Base-by-base conservation (phyloP, 2,888 invertebrate genomes). In the Mactromeris polynyma region DNA sequence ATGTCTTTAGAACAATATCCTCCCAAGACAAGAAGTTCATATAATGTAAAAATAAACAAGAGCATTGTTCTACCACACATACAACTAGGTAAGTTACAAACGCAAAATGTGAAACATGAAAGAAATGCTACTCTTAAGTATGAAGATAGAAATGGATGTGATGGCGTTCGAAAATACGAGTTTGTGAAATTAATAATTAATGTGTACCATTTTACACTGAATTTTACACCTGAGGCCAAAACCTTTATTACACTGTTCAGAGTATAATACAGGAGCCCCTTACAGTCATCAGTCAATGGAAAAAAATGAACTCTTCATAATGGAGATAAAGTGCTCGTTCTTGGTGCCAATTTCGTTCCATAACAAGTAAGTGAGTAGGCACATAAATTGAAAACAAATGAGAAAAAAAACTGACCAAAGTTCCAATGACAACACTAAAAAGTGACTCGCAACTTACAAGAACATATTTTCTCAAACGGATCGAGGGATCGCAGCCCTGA, bases 401-500 rank as follows among this genome's bases (percentile, higher is more conserved):
- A 33, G 73, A 73, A 36, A 58, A 2, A n/a, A 58, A 73, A 36
- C 36, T 73, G 73, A 73, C 73, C 73, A 73, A 19, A 83, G 36
- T 31, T 17, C 6, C 83, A 69, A 73, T 73, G 36, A 83, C 83
- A 83, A 83, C 83, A 83, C 19, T 26, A 36, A 73, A 58, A 73
- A 73, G 83, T 83, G 83, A 83, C 69, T 46, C 21, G 31, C 21
- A 84, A 84, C 84, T 84, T 84, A 84, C 84, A 84, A 36, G 31
- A 84, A 84, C 84, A 84, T 83, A 64, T 73, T 73, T 78, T 40
- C 69, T 84, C 84, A 78, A 84, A 84, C 78, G 54, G 84, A 40
- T 84, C 84, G 51, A 84, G 46, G 73, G 36, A 4, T 73, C 83
- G 77, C 84, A 38, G 46, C 54, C 84, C 84, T 84, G 84, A 84